Evolutionary conservation across 2,888 invertebrate genomes (phyloP).

Genomic region (Acanthosepion esculentum): DNA sequence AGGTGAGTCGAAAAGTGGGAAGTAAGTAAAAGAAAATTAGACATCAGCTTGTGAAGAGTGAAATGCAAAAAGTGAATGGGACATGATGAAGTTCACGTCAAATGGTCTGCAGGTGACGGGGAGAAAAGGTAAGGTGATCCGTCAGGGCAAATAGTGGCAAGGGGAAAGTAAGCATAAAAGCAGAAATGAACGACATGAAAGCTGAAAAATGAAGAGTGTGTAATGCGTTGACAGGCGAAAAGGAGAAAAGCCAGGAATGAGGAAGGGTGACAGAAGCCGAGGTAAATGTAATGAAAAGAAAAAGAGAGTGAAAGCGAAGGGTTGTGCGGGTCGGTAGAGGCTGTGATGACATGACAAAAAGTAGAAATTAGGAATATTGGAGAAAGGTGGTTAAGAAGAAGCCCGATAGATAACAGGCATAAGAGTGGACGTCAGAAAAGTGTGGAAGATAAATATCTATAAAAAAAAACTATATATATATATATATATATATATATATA

Average conservation of each 20-base stretch:
- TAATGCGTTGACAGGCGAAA: slow-evolving; percentile 33
- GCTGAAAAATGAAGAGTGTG: not conserved
- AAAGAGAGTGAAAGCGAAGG: not conserved
- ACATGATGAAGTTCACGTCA: not conserved
- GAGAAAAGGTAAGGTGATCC: not conserved
- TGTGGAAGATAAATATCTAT: not conserved
- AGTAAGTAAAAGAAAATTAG: not conserved
- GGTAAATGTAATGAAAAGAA: not conserved
- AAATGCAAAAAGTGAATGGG: not conserved
- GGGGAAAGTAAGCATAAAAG: not conserved
- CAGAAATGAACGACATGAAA: not conserved
- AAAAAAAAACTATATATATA: too few relatives aligned
- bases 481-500: slow-evolving; percentile 33
- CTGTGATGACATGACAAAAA: not conserved
- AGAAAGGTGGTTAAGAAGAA: not conserved
- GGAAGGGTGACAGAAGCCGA: not conserved
- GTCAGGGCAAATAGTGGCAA: not conserved
- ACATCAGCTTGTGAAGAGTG: not conserved
- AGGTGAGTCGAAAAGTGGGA: not conserved
- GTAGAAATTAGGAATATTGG: slow-evolving; percentile 18
- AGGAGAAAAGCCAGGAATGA: not conserved
- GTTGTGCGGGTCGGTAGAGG: not conserved
- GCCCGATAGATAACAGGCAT: not conserved
- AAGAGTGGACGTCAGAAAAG: not conserved
- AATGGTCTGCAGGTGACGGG: not conserved